Evolutionary conservation across 2,113 vertebrate genomes (phyloP).

Genomic region (Eurypyga helias): DNA sequence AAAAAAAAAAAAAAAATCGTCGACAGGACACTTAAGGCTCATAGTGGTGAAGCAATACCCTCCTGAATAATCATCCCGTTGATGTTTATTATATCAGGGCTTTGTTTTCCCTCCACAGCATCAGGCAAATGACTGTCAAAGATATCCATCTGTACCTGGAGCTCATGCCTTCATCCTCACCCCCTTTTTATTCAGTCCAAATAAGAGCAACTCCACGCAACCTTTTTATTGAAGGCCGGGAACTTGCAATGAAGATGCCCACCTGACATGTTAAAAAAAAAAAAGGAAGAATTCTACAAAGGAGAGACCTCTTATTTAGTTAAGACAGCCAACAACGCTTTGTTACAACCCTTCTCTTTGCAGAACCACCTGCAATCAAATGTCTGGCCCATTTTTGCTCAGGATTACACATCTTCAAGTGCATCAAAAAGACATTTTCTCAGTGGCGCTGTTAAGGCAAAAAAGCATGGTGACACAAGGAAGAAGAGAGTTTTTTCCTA

Average conservation of each 20-base stretch:
- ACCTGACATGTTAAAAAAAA: background rate
- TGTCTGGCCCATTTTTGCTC: background rate
- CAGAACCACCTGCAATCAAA: background rate
- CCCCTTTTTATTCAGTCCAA: background rate
- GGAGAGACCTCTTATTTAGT: background rate
- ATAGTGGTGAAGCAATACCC: slow-evolving; percentile 14
- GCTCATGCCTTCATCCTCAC: background rate
- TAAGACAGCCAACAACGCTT: background rate
- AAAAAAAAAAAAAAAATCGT: background rate
- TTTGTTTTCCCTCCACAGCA: background rate
- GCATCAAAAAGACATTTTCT: background rate
- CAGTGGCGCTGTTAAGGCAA: background rate
- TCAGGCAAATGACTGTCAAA: slow-evolving; percentile 31
- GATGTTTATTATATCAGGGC: slow-evolving; percentile 34
- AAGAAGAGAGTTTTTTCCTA: background rate
- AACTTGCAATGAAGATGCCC: background rate
- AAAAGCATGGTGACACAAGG: background rate
- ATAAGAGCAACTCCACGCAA: background rate
- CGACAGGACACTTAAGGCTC: background rate
- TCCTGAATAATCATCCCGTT: slow-evolving; percentile 9
- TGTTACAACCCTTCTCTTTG: background rate
- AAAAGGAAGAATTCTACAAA: background rate
- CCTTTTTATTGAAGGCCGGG: background rate
- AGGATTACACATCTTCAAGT: background rate
- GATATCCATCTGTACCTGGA: slow-evolving; percentile 24